Evolutionary conservation across 2,888 invertebrate species (phyloP).

Genomic region (Theristus sp.): DNA sequence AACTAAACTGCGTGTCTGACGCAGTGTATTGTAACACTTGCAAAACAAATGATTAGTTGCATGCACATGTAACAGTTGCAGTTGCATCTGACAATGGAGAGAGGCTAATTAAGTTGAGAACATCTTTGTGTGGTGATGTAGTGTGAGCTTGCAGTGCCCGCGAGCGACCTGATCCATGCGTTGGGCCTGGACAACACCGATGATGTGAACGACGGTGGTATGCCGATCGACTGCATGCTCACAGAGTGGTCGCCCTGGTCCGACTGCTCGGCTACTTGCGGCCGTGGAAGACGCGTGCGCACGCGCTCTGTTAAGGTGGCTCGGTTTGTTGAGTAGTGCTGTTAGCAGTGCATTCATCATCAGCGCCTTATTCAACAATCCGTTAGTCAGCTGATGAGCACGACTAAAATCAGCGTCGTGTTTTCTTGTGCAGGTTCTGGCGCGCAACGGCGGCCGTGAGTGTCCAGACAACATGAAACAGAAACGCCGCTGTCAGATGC

Average conservation of each 20-base stretch:
- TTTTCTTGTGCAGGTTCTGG: constrained; percentile 17
- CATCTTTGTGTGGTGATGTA: too few relatives aligned
- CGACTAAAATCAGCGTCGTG: neutral
- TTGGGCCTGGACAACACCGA: constrained; percentile 14
- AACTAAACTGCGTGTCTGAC: too few relatives aligned
- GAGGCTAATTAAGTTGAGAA: too few relatives aligned
- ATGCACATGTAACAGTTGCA: too few relatives aligned
- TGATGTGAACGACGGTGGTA: constrained; percentile 18
- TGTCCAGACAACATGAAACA: constrained; percentile 26
- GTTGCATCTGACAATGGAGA: too few relatives aligned
- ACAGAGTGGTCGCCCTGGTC: constrained; percentile 57
- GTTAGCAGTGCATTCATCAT: too few relatives aligned
- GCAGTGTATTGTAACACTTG: too few relatives aligned
- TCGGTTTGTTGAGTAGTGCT: too few relatives aligned
- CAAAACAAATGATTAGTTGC: too few relatives aligned
- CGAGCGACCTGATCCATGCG: constrained; percentile 19
- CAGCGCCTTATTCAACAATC: too few relatives aligned
- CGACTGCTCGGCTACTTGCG: constrained; percentile 61
- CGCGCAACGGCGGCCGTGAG: constrained; percentile 22
- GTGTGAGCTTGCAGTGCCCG: constrained; percentile 22
- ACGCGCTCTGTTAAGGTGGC: constrained; percentile 19
- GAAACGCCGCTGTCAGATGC: constrained; percentile 19
- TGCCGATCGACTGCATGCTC: constrained; percentile 45
- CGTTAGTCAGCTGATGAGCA: too few relatives aligned
- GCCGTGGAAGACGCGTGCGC: constrained; percentile 45